Conservation (phyloP, 2,797 vertebrate species). For the Acipenser ruthenus region DNA sequence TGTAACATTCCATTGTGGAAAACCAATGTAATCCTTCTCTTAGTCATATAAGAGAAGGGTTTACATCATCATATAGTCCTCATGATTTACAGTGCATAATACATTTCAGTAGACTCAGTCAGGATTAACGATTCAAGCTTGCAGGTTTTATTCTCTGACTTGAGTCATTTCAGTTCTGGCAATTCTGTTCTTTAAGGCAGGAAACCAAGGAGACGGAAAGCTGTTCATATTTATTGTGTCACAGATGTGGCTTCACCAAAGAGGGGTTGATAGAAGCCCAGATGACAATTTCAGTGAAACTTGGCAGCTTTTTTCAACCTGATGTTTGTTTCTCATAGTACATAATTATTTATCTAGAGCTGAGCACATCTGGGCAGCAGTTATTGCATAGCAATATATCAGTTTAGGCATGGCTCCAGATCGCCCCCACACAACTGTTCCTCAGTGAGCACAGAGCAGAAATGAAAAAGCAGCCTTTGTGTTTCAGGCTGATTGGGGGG, state of each 20-base stretch:
- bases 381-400: not conserved
- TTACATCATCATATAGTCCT: not conserved
- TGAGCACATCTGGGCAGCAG: constrained; percentile 1
- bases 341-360: not conserved
- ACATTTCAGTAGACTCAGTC: constrained; percentile 10
- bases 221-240: constrained; percentile 10
- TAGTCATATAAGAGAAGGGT: not conserved
- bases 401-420: not conserved
- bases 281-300: constrained; percentile 12
- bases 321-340: not conserved
- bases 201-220: constrained; percentile 10
- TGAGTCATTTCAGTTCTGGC: constrained; percentile 13
- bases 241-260: constrained; percentile 17
- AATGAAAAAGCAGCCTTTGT: no score
- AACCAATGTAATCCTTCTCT: not conserved
- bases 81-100: constrained; percentile 9
- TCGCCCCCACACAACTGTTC: not conserved
- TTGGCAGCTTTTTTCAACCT: not conserved
- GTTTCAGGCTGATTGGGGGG: no score
- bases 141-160: constrained; percentile 20
- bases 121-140: constrained; percentile 15
- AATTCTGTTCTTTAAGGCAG: constrained; percentile 11
- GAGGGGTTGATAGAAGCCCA: constrained; percentile 15
- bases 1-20: not conserved
- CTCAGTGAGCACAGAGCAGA: no score